A percentile compares a stretch with the other conserved stretches of the same genome.
These are phyloP conservation scores for Nasonia longicornis DNA, from an alignment of 1,140 invertebrate species.

Conservation along the genomic window DNA sequence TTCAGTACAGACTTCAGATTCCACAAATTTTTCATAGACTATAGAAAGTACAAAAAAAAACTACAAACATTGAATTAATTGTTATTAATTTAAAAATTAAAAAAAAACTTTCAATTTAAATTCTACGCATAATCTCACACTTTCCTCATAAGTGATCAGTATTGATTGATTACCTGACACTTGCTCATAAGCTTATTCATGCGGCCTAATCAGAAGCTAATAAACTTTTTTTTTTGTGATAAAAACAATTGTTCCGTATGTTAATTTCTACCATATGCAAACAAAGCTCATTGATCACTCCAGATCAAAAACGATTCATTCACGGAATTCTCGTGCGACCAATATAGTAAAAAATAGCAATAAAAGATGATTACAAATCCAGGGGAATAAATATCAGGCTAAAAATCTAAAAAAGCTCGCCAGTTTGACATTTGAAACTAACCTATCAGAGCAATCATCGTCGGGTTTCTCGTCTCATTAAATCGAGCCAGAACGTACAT, in stretches of 20 bases:
- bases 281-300: background rate
- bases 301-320: background rate
- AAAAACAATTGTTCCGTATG: background rate
- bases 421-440: conserved; percentile 30
- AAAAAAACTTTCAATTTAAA: background rate
- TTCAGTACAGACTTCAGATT: too few species aligned
- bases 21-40: too few species aligned
- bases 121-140: background rate
- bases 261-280: background rate
- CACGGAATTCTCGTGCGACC: too few species aligned
- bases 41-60: background rate
- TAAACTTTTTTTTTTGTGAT: background rate
- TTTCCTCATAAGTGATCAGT: background rate
- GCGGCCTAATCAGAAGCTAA: background rate
- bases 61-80: too few species aligned
- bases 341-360: background rate
- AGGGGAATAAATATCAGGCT: background rate
- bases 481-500: background rate
- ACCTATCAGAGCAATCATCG: conserved; percentile 10
- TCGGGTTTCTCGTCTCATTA: background rate
- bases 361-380: background rate
- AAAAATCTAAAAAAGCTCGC: background rate
- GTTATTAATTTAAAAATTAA: too few species aligned
- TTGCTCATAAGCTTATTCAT: background rate
- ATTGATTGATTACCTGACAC: background rate